phyloP scores from a whole-genome alignment of 2,797 vertebrate genomes.

The Myripristis jacobus region DNA sequence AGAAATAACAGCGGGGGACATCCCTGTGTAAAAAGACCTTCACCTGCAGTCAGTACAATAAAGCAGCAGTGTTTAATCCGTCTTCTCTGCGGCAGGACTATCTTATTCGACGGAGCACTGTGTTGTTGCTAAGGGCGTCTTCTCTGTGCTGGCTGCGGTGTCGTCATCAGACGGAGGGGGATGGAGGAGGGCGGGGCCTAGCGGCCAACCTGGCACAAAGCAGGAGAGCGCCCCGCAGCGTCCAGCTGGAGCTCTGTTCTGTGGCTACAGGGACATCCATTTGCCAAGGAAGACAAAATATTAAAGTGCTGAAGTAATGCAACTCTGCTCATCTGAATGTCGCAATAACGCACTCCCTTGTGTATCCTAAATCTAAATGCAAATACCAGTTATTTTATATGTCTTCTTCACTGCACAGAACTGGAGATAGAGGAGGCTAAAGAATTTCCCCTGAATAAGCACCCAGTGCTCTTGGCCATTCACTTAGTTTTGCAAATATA shows the following conservation, averaged over 20 bases:
- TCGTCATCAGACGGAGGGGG: slow-evolving; percentile 66
- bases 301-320: too few relatives aligned
- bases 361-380: background rate
- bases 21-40: slow-evolving; percentile 36
- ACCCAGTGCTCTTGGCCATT: slow-evolving; percentile 37
- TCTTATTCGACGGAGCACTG: slow-evolving; percentile 68
- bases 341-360: too few relatives aligned
- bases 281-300: too few relatives aligned
- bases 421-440: background rate
- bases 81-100: slow-evolving; percentile 43
- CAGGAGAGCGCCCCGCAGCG: slow-evolving; percentile 52
- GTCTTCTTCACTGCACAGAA: background rate
- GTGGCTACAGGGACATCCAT: too few relatives aligned
- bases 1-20: slow-evolving; percentile 1
- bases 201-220: slow-evolving; percentile 23
- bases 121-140: slow-evolving; percentile 86
- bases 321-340: too few relatives aligned
- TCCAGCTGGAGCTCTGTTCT: slow-evolving; percentile 12
- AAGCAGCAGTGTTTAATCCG: slow-evolving; percentile 62
- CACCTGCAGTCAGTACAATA: slow-evolving; percentile 36
- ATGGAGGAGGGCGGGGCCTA: slow-evolving; percentile 57
- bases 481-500: slow-evolving; percentile 46
- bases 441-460: background rate
- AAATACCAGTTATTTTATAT: background rate
- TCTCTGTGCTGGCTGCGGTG: slow-evolving; percentile 53